phyloP scores from a whole-genome alignment of 2,797 vertebrate species.

The Antennarius maculatus region DNA sequence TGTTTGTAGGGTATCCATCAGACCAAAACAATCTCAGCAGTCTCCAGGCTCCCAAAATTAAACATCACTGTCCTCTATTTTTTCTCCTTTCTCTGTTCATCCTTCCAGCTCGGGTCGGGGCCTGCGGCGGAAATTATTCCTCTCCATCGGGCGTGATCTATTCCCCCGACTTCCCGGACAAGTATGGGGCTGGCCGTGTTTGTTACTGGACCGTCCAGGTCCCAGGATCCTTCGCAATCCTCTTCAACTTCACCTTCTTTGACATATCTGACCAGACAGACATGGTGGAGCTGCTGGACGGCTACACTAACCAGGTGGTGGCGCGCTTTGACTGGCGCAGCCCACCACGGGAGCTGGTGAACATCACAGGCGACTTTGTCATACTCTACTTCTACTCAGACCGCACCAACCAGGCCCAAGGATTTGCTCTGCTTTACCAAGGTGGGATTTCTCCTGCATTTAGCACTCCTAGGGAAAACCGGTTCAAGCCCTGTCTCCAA shows the following conservation, averaged over 20 bases:
- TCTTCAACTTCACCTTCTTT: conserved; percentile 94
- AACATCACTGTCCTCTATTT: background rate
- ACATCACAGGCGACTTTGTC: conserved; percentile 90
- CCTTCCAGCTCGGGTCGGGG: conserved; percentile 88
- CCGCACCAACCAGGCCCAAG: conserved; percentile 92
- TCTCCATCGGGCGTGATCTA: conserved; percentile 89
- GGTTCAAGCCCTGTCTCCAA: background rate
- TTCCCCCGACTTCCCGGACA: conserved; percentile 95
- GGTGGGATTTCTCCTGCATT: conserved; percentile 71
- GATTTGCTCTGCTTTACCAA: conserved; percentile 93
- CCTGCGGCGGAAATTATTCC: conserved; percentile 94
- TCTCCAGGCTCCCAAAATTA: background rate
- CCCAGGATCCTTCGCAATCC: conserved; percentile 86
- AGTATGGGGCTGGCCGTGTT: conserved; percentile 87
- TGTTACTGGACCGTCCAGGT: conserved; percentile 97
- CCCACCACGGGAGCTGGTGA: conserved; percentile 85
- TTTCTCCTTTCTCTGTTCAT: conserved; percentile 20
- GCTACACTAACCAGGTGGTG: conserved; percentile 89
- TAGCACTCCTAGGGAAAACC: background rate
- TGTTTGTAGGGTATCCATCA: background rate
- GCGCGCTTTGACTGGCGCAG: conserved; percentile 90
- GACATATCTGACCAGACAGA: conserved; percentile 94
- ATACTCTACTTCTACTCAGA: conserved; percentile 98
- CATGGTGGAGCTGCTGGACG: conserved; percentile 95
- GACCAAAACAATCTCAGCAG: background rate